phyloP scores from a whole-genome alignment of 2,797 vertebrate species.

The Syndactyla subalaris region DNA sequence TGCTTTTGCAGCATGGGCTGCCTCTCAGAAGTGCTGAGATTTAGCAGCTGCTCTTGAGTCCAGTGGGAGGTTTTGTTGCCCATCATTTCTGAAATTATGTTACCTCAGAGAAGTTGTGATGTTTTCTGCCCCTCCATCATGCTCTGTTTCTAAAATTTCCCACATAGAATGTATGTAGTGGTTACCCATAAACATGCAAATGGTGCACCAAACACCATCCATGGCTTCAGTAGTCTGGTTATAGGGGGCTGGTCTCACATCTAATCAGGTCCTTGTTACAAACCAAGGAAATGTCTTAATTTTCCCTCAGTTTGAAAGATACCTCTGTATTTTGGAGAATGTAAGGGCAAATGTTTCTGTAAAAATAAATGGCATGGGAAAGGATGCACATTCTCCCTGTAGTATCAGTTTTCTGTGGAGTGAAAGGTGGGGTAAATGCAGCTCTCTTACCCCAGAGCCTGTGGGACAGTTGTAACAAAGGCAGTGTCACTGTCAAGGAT shows the following conservation, averaged over 20 bases:
- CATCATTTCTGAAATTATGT: background rate
- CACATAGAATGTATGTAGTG: rapidly evolving
- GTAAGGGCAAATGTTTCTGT: background rate
- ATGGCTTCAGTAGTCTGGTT: background rate
- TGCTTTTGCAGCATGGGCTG: background rate
- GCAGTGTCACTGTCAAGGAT: background rate
- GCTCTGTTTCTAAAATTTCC: background rate
- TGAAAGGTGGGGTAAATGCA: background rate
- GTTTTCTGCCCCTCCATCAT: background rate
- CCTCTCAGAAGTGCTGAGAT: background rate
- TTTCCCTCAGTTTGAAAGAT: background rate
- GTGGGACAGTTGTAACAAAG: background rate
- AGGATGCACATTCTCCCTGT: background rate
- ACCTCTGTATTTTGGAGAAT: background rate
- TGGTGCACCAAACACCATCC: background rate
- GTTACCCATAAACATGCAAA: background rate
- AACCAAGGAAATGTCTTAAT: background rate
- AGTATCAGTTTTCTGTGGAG: background rate
- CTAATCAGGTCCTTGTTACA: background rate
- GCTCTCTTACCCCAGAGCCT: background rate
- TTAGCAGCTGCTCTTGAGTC: background rate
- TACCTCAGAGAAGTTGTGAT: background rate
- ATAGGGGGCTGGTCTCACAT: background rate
- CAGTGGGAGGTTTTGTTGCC: background rate
- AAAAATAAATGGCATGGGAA: background rate